These are phyloP conservation scores for Anthopleura sola DNA, from an alignment of 64 coral and sea anemone genomes.

Conservation along the genomic window DNA sequence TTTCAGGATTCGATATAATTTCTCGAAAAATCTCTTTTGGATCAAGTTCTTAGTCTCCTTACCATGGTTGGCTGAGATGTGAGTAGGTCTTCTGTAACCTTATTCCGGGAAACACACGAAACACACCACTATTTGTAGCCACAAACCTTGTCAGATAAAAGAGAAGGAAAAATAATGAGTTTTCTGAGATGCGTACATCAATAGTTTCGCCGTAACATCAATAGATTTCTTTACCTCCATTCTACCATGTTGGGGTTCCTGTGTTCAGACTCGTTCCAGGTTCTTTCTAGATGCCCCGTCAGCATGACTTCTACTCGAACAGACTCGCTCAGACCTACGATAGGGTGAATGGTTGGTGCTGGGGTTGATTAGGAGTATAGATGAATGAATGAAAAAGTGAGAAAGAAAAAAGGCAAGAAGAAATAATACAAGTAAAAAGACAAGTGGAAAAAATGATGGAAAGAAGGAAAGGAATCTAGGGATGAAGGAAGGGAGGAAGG, in stretches of 20 bases:
- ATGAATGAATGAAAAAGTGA: too few relatives aligned
- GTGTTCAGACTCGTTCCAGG: conserved; percentile 17
- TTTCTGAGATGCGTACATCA: too few relatives aligned
- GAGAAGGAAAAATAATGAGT: too few relatives aligned
- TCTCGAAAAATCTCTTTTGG: too few relatives aligned
- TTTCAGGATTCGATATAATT: too few relatives aligned
- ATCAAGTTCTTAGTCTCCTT: too few relatives aligned
- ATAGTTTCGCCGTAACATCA: too few relatives aligned
- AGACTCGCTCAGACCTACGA: conserved; percentile 4
- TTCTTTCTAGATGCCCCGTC: not conserved
- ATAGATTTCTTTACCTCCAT: conserved; percentile 18
- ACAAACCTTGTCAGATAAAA: not conserved
- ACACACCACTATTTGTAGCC: not conserved
- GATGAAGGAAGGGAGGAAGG: not conserved
- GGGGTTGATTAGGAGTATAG: not conserved
- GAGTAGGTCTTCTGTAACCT: conserved; percentile 12
- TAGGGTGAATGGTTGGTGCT: not conserved
- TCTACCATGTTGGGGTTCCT: not conserved
- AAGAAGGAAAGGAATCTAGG: not conserved
- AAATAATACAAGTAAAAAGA: not conserved
- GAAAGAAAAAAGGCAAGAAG: not conserved
- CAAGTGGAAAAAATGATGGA: not conserved
- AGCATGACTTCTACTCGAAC: conserved; percentile 5
- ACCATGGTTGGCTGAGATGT: not conserved
- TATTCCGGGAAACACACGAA: conserved; percentile 4